Conservation (phyloP, 2,113 vertebrate species). For the Cyphomyrus plagiostoma region DNA sequence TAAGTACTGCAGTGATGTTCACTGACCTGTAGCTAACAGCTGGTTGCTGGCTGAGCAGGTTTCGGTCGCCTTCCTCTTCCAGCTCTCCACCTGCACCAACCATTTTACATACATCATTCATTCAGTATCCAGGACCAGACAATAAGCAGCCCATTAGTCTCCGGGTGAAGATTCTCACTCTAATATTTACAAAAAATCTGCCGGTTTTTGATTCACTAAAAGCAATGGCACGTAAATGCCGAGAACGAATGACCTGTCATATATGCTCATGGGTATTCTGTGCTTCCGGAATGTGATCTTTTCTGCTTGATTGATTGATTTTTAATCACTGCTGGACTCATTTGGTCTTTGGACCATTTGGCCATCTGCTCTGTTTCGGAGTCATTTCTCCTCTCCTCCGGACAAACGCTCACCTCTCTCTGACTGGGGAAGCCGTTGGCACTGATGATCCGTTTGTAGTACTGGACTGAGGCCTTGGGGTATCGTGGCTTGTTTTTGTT, state of each 20-base stretch:
- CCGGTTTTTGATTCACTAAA: not conserved
- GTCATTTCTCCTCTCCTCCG: not conserved
- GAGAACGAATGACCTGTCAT: not conserved
- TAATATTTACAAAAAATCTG: not conserved
- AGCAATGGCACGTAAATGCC: not conserved
- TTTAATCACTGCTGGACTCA: not conserved
- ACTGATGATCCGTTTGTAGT: constrained; percentile 75
- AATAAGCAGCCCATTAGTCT: not conserved
- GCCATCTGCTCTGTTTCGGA: not conserved
- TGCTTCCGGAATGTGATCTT: not conserved
- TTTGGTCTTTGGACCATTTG: not conserved
- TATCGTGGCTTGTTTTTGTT: constrained; percentile 77
- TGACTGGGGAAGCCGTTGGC: constrained; percentile 82
- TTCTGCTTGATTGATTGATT: not conserved
- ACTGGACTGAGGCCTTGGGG: constrained; percentile 82
- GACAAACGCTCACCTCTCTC: constrained; percentile 65
- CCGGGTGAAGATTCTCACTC: not conserved
- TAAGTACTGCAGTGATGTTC: not conserved
- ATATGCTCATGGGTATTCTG: not conserved
- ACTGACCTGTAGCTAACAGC: constrained; percentile 69
- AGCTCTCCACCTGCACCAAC: constrained; percentile 71
- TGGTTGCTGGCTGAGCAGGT: constrained; percentile 77
- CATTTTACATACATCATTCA: constrained; percentile 1
- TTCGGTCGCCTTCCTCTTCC: constrained; percentile 73
- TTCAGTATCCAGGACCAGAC: not conserved